Evolutionary conservation across 2,797 vertebrate species (phyloP).

Genomic region (Notolabrus celidotus): DNA sequence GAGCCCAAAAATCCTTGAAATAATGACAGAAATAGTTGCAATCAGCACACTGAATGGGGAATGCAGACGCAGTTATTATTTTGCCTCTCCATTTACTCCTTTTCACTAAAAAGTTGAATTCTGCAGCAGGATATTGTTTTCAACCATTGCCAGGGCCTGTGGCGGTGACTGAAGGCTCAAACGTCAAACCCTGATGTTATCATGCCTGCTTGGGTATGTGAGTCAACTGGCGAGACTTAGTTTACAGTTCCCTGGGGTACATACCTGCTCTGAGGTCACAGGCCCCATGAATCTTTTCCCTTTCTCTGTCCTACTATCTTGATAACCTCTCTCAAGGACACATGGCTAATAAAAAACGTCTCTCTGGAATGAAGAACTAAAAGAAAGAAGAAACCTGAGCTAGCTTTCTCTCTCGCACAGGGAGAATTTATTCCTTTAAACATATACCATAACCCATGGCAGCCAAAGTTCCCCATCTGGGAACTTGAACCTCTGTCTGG

Average conservation of each 20-base stretch:
- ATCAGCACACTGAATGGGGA: not conserved
- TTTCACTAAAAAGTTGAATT: conserved; percentile 25
- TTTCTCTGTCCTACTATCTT: conserved; percentile 56
- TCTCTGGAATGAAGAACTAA: conserved; percentile 15
- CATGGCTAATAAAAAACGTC: not conserved
- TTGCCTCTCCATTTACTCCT: not conserved
- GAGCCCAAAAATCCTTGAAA: not conserved
- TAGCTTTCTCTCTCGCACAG: conserved; percentile 8
- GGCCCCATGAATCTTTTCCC: conserved; percentile 53
- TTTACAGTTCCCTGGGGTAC: conserved; percentile 61
- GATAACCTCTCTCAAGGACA: conserved; percentile 74
- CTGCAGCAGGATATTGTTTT: conserved; percentile 35
- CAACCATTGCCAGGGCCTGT: conserved; percentile 38
- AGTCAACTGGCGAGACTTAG: conserved; percentile 66
- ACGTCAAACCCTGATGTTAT: conserved; percentile 75
- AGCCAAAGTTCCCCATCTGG: conserved; percentile 50
- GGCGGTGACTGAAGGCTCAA: conserved; percentile 60
- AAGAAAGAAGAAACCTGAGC: conserved; percentile 19
- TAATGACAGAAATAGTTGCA: not conserved
- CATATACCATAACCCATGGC: conserved; percentile 25
- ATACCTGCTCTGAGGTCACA: conserved; percentile 64
- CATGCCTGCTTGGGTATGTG: conserved; percentile 53
- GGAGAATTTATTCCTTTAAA: conserved; percentile 26
- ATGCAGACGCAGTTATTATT: not conserved
- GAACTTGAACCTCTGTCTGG: conserved; percentile 57